A percentile compares a stretch with the other conserved stretches of the same genome.
phyloP scores from a whole-genome alignment of 2,113 vertebrate species.

The Regulus satrapa region DNA sequence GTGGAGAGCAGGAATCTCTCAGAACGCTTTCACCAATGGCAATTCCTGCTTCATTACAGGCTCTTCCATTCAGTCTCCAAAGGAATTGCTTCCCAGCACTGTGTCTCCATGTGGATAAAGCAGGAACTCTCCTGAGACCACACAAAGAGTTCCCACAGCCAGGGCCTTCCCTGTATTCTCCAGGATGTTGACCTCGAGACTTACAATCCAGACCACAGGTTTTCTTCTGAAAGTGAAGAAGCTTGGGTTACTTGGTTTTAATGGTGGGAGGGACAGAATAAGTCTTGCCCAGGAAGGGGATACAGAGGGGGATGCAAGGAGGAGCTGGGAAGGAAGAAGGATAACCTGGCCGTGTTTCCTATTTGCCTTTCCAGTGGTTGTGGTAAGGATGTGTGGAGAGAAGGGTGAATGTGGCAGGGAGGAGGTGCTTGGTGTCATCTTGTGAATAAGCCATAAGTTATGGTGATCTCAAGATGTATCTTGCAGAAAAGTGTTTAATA shows the following conservation, averaged over 20 bases:
- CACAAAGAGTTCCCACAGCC: not conserved
- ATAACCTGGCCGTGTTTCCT: not conserved
- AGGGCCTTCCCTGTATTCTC: not conserved
- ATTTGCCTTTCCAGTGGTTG: not conserved
- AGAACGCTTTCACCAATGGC: not conserved
- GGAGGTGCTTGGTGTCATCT: not conserved
- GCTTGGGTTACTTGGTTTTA: not conserved
- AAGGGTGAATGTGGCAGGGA: not conserved
- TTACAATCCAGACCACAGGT: not conserved
- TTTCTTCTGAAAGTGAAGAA: fast-evolving
- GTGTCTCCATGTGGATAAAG: not conserved
- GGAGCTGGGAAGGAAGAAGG: too few species aligned
- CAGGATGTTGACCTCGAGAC: not conserved
- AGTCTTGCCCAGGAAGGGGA: not conserved
- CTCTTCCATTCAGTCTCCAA: not conserved
- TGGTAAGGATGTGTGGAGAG: not conserved
- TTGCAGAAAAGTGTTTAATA: not conserved
- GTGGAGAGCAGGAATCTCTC: not conserved
- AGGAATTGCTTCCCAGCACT: not conserved
- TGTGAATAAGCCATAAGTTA: not conserved
- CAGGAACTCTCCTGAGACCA: not conserved
- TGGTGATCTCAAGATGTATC: not conserved
- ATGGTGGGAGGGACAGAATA: not conserved
- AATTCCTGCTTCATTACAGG: not conserved
- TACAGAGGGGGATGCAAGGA: not conserved